Evolutionary conservation across 2,888 invertebrate genomes (phyloP).

Genomic region (Cerastoderma edule): DNA sequence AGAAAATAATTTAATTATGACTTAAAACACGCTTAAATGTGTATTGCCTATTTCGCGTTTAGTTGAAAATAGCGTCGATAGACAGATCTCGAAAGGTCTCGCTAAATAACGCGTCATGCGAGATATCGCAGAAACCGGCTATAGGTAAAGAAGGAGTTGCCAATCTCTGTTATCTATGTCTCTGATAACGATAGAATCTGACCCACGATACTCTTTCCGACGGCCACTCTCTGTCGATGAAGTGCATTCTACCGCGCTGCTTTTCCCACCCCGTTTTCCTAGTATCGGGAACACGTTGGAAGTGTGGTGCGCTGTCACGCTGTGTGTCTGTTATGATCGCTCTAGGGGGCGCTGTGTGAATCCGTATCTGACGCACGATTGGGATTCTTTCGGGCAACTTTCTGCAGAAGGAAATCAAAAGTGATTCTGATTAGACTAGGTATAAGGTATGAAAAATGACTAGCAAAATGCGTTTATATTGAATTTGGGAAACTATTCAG

Average conservation of each 20-base stretch:
- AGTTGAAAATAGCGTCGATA: no score
- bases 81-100: no score
- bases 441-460: neutral
- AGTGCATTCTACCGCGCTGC: conserved; percentile 24
- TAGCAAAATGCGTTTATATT: neutral
- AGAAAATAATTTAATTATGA: no score
- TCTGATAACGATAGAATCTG: conserved; percentile 14
- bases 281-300: neutral
- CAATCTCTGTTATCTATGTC: no score
- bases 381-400: conserved; percentile 22
- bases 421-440: neutral
- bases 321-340: conserved; percentile 3
- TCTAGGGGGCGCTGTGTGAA: conserved; percentile 20
- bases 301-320: conserved; percentile 5
- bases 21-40: no score
- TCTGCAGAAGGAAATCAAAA: conserved; percentile 7
- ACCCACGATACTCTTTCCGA: conserved; percentile 29
- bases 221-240: conserved; percentile 26
- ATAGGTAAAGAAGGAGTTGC: no score
- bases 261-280: conserved; percentile 4
- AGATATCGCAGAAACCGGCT: no score
- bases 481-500: no score
- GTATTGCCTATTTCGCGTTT: no score
- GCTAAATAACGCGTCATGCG: no score
- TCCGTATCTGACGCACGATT: conserved; percentile 1